A percentile compares a stretch with the other conserved stretches of the same genome.
phyloP scores from a whole-genome alignment of 1,140 invertebrate genomes.

The Drosophila nasuta region DNA sequence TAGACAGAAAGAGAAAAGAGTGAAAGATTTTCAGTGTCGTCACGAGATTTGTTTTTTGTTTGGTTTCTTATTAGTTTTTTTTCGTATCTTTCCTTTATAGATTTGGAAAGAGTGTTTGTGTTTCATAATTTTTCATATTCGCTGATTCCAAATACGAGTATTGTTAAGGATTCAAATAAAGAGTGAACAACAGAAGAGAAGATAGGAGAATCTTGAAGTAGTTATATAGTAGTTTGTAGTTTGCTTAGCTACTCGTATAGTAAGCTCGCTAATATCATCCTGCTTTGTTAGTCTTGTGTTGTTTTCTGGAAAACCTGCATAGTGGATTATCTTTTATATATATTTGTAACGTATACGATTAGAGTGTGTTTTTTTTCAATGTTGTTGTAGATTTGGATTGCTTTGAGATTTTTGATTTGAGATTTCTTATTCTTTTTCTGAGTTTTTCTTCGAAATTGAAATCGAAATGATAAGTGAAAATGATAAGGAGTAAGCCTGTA shows the following conservation, averaged over 20 bases:
- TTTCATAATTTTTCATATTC: slow-evolving; percentile 19
- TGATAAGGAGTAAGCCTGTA: slow-evolving; percentile 49
- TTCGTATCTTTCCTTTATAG: slow-evolving; percentile 7
- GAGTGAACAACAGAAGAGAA: slow-evolving; percentile 13
- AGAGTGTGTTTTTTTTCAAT: slow-evolving; percentile 58
- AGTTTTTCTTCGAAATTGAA: slow-evolving; percentile 34
- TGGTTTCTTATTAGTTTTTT: slow-evolving; percentile 14
- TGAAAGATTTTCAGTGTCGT: slow-evolving; percentile 73
- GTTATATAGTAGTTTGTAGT: slow-evolving; percentile 5
- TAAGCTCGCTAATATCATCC: slow-evolving; percentile 62
- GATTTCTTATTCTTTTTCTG: slow-evolving; percentile 36
- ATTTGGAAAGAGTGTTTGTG: slow-evolving; percentile 41
- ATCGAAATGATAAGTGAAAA: slow-evolving; percentile 41
- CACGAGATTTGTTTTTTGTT: slow-evolving; percentile 53
- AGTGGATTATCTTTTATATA: slow-evolving; percentile 55
- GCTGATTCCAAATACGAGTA: slow-evolving; percentile 30
- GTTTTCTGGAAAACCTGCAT: slow-evolving; percentile 72
- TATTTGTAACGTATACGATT: slow-evolving; percentile 20
- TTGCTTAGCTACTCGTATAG: slow-evolving; percentile 25
- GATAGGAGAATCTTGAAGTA: slow-evolving; percentile 25
- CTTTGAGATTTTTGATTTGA: slow-evolving; percentile 49
- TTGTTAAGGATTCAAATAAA: slow-evolving; percentile 31
- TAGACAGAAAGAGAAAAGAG: slow-evolving; percentile 67
- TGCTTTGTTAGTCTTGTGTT: slow-evolving; percentile 65
- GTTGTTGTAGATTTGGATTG: slow-evolving; percentile 38